phyloP scores from a whole-genome alignment of 1,140 invertebrate species.

The Nasonia vitripennis region DNA sequence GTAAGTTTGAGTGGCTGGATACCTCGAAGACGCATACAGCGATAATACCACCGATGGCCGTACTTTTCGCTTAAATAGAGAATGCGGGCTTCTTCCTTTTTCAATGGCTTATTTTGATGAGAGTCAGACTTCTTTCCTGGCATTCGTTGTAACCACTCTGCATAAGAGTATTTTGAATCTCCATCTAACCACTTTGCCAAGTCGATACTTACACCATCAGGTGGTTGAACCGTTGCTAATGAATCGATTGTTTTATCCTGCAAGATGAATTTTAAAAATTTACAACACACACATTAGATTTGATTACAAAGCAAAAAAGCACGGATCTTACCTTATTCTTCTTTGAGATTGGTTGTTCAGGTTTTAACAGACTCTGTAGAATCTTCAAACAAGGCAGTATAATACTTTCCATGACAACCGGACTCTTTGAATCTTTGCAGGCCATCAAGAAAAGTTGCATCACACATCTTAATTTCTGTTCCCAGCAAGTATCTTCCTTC shows the following conservation, averaged over 20 bases:
- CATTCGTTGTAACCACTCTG: constrained; percentile 81
- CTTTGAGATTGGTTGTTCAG: constrained; percentile 78
- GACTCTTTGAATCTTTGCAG: constrained; percentile 82
- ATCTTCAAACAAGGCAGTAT: constrained; percentile 91
- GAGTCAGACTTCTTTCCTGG: constrained; percentile 69
- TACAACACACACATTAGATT: not conserved
- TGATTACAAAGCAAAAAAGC: not conserved
- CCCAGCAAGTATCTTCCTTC: constrained; percentile 97
- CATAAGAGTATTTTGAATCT: constrained; percentile 83
- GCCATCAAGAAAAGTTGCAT: constrained; percentile 89
- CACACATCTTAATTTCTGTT: constrained; percentile 91
- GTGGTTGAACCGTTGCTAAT: constrained; percentile 74
- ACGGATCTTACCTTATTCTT: constrained; percentile 73
- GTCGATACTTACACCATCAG: constrained; percentile 82
- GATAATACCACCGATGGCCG: constrained; percentile 78
- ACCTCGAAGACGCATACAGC: constrained; percentile 67
- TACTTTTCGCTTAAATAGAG: constrained; percentile 88
- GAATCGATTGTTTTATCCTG: constrained; percentile 77
- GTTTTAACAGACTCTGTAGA: constrained; percentile 85
- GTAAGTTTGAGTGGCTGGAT: constrained; percentile 75
- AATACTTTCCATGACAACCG: constrained; percentile 85
- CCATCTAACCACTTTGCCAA: constrained; percentile 86
- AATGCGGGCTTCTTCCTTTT: constrained; percentile 74
- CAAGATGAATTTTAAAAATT: constrained; percentile 1
- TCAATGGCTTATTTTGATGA: constrained; percentile 63